These are phyloP conservation scores for Lipophrys pholis DNA, from an alignment of 2,113 vertebrate species.

Conservation along the genomic window DNA sequence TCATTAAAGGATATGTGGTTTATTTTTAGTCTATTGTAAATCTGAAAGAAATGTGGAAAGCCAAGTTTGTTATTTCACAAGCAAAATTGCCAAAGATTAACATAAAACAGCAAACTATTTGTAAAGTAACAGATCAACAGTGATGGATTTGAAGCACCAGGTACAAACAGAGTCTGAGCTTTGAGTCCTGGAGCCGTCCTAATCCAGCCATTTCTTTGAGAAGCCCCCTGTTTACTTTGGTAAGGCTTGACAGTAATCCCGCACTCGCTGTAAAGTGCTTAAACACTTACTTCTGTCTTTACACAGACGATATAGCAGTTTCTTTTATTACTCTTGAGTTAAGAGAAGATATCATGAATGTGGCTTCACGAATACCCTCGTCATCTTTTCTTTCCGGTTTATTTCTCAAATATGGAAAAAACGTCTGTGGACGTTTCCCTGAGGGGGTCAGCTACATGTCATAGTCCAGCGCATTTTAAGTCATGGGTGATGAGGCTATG, in stretches of 20 bases:
- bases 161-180: slow-evolving; percentile 16
- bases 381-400: not conserved
- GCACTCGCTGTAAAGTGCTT: slow-evolving; percentile 28
- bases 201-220: slow-evolving; percentile 44
- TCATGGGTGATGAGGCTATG: slow-evolving; percentile 30
- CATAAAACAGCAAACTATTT: slow-evolving; percentile 14
- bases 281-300: slow-evolving; percentile 20
- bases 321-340: not conserved
- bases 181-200: slow-evolving; percentile 43
- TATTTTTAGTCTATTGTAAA: not conserved
- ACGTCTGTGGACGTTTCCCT: slow-evolving; percentile 13
- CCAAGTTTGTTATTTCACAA: not conserved
- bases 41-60: not conserved
- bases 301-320: not conserved
- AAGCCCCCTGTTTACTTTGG: slow-evolving; percentile 53
- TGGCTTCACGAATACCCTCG: not conserved
- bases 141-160: slow-evolving; percentile 12
- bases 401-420: slow-evolving; percentile 4
- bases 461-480: slow-evolving; percentile 5
- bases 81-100: not conserved
- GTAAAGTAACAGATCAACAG: slow-evolving; percentile 1
- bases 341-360: not conserved
- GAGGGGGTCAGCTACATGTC: slow-evolving; percentile 4
- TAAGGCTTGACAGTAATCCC: slow-evolving; percentile 43
- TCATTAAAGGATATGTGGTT: slow-evolving; percentile 38